Evolutionary conservation across 2,113 vertebrate species (phyloP).

Genomic region (Lathamus discolor): DNA sequence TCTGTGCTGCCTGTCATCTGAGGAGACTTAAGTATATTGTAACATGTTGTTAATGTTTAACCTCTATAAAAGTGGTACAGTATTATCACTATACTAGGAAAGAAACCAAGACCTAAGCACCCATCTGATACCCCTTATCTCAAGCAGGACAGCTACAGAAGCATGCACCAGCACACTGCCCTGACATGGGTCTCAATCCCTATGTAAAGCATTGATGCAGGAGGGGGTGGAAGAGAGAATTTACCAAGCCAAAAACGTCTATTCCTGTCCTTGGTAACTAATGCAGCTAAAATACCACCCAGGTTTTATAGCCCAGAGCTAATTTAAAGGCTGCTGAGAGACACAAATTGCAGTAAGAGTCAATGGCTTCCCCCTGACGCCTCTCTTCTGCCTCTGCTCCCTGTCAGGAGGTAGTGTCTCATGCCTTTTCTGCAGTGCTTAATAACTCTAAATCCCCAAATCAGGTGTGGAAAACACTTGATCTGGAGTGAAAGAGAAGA

Average conservation of each 20-base stretch:
- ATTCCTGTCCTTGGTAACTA: not conserved
- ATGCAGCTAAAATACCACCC: not conserved
- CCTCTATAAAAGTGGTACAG: not conserved
- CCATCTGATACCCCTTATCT: not conserved
- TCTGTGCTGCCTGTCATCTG: not conserved
- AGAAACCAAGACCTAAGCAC: not conserved
- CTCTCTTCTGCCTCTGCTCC: not conserved
- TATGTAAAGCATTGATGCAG: not conserved
- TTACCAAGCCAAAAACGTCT: not conserved
- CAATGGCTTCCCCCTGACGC: not conserved
- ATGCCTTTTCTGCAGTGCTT: not conserved
- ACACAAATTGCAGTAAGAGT: not conserved
- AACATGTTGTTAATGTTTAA: not conserved
- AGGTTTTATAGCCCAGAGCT: not conserved
- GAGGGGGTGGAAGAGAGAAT: not conserved
- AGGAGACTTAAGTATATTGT: not conserved
- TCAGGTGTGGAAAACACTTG: not conserved
- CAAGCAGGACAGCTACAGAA: not conserved
- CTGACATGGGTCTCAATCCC: not conserved
- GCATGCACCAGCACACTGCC: not conserved
- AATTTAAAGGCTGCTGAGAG: conserved; percentile 3
- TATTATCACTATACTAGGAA: not conserved
- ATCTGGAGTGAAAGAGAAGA: not conserved
- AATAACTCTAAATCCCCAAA: not conserved
- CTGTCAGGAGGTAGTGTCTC: not conserved